Base-by-base conservation (phyloP, 1,140 invertebrate genomes). In the Caenorhabditis brenneri region DNA sequence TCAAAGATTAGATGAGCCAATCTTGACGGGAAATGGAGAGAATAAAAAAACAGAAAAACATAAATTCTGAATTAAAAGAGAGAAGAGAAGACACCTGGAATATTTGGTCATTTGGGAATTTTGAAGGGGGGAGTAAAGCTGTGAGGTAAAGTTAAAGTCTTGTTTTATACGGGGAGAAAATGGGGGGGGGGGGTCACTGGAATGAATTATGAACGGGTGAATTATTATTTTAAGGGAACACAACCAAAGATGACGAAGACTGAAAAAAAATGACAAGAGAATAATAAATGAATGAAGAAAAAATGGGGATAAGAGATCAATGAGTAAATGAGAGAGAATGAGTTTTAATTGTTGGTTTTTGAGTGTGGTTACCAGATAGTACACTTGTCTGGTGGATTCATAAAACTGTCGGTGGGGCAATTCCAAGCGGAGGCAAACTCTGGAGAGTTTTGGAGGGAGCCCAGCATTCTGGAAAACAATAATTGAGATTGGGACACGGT, bases 401-500 rank as follows among this genome's bases (percentile, higher is more conserved):
- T 82, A 19, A 74, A 74, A 48, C 55, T 48, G 12, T 42, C 39
- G 7, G 60, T 19, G 6, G 46, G 16, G 10, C 81, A 82, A 9
- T 36, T 31, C 55, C 55, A 82, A 3, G 81, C 81, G 16, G 4
- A 5, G 1, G 81, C 36, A n/a, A 82, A 82, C 10, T 42, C 55
- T 39, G 55, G 55, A 31, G 55, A 53, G 81, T 82, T 82, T 42
- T 60, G 55, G 5, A 82, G 60, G n/a, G 81, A 48, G 58, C 81
- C 81, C 12, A 82, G 55, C 36, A 82, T 60, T 69, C 81, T 82
- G 81, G 16, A 69, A 65, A 60, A n/a, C n/a, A n/a, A n/a, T n/a
- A n/a, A n/a, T n/a, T n/a, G n/a, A n/a, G n/a, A n/a, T n/a, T n/a
- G n/a, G n/a, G n/a, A n/a, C n/a, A n/a, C n/a, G n/a, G n/a, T n/a